These are phyloP conservation scores for Pantala flavescens DNA, from an alignment of 1,140 invertebrate genomes.

Conservation along the genomic window DNA sequence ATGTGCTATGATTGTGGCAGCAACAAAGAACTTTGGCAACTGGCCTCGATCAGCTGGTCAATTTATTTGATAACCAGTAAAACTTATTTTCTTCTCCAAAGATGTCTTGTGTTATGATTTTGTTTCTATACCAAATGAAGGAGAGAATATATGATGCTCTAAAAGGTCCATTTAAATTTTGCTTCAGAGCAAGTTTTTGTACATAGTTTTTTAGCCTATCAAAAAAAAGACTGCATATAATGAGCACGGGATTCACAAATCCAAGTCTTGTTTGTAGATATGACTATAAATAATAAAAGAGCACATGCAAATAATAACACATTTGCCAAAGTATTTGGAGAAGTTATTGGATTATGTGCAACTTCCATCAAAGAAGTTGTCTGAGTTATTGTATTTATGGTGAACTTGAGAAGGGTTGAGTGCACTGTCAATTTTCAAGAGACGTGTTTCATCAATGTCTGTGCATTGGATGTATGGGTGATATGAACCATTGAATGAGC, in stretches of 20 bases:
- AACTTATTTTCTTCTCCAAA: neutral
- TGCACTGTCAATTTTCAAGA: neutral
- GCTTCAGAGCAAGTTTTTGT: constrained; percentile 1
- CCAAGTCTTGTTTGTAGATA: constrained; percentile 9
- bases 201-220: constrained; percentile 10
- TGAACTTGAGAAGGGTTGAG: neutral
- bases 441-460: neutral
- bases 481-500: neutral
- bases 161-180: neutral
- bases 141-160: neutral
- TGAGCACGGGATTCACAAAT: constrained; percentile 4
- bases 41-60: neutral
- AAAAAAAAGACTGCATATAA: constrained; percentile 1
- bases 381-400: neutral
- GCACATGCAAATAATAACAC: neutral
- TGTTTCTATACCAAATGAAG: constrained; percentile 7
- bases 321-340: neutral
- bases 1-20: neutral
- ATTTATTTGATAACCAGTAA: neutral
- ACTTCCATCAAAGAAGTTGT: neutral
- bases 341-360: neutral
- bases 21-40: neutral
- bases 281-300: constrained; percentile 5
- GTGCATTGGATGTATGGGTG: neutral
- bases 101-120: constrained; percentile 1